Evolutionary conservation across 2,797 vertebrate genomes (phyloP).

Genomic region (Phrynocephalus vlangalii): DNA sequence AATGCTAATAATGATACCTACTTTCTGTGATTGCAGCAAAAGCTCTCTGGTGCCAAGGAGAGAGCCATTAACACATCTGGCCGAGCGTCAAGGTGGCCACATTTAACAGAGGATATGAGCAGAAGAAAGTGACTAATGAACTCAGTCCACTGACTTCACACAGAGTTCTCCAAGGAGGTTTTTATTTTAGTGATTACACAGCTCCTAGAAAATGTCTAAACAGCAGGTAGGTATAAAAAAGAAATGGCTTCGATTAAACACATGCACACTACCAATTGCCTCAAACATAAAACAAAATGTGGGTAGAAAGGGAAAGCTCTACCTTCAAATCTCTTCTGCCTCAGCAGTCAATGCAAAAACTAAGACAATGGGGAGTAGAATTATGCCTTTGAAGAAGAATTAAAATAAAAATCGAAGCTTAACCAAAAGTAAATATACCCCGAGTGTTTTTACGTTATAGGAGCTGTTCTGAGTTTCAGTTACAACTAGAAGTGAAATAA

Average conservation of each 20-base stretch:
- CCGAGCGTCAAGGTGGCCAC: constrained; percentile 39
- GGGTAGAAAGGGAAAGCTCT: constrained; percentile 19
- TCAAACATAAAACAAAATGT: constrained; percentile 43
- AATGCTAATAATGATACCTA: constrained; percentile 54
- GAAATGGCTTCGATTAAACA: constrained; percentile 23
- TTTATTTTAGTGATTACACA: constrained; percentile 25
- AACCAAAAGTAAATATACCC: not conserved
- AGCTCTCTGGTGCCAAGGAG: constrained; percentile 56
- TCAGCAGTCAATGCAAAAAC: constrained; percentile 49
- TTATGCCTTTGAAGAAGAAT: constrained; percentile 44
- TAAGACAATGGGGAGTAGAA: constrained; percentile 58
- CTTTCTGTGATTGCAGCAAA: constrained; percentile 53
- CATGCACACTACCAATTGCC: constrained; percentile 14
- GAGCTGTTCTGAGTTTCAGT: constrained; percentile 52
- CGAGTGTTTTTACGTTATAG: constrained; percentile 26
- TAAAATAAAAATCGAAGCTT: not conserved
- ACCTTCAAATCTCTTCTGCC: constrained; percentile 40
- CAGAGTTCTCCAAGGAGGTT: not conserved
- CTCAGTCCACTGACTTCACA: not conserved
- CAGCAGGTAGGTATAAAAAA: constrained; percentile 21
- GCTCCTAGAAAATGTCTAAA: constrained; percentile 25
- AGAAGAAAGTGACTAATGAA: not conserved
- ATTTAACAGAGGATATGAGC: not conserved
- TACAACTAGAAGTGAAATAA: constrained; percentile 33
- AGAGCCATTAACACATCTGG: constrained; percentile 46